Base-by-base conservation (phyloP, 2,888 invertebrate species). In the Trichacis sp. region DNA sequence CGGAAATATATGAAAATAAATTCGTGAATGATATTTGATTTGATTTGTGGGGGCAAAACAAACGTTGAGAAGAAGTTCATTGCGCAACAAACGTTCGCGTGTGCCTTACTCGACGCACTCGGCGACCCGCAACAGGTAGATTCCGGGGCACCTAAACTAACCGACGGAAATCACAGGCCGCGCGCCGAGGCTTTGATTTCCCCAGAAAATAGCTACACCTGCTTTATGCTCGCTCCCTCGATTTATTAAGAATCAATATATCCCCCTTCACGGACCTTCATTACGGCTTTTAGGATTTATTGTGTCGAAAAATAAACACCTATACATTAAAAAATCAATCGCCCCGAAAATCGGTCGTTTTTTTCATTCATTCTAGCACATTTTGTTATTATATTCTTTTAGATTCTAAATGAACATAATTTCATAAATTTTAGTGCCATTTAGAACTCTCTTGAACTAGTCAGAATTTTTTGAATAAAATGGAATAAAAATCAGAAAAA, bases 61-160 rank as follows among this genome's bases (percentile, higher is more conserved):
- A 8, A 43, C 9, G 15, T 8, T 8, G 2, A 48, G 29, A 46
- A 18, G 48, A 19, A 53, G 45, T 38, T 50, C 50, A 64, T 65
- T 43, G 55, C 46, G 50, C 42, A 49, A 47, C 38, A 57, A 65
- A 49, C 36, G 14, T 17, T 46, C 20, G 47, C 57, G 40, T 40
- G 40, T 15, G 40, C 14, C 15, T 15, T 5, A 24, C 4, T 5
- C 4, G 4, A 5, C 24, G 24, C 24, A 50, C n/a, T 57, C 54
- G 19, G 43, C 59, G 40, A 45, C 57, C 63, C 60, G 62, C 68
- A 69, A 66, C 69, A 69, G 61, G 66, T 69, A 66, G 55, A 60
- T 48, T 38, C 62, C 57, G 54, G 43, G 48, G 53, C 53, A 46
- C 33, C 52, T 47, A 51, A 58, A 49, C 46, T 30, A 48, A 56